These are phyloP conservation scores for Polydrusus pterygomalis DNA, from an alignment of 2,888 invertebrate species.

Conservation along the genomic window DNA sequence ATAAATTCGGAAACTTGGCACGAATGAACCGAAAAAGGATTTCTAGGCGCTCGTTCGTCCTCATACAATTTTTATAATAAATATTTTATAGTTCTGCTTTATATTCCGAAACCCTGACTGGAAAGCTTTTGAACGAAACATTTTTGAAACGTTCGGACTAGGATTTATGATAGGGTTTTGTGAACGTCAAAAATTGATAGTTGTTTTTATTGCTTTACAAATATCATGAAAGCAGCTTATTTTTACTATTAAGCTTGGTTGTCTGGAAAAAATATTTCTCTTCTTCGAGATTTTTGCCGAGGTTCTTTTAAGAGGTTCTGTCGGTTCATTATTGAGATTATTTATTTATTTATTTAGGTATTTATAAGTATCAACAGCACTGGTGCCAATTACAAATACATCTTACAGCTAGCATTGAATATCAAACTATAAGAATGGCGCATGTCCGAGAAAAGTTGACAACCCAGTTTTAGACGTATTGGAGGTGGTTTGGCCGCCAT, in stretches of 20 bases:
- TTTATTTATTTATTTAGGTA: no score
- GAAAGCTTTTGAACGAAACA: constrained; percentile 38
- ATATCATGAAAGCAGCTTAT: not conserved
- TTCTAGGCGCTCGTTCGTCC: constrained; percentile 31
- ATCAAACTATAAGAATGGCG: no score
- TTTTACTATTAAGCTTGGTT: not conserved
- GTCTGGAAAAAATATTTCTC: no score
- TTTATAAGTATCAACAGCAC: no score
- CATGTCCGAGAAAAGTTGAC: no score
- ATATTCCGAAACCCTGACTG: constrained; percentile 31
- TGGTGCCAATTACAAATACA: no score
- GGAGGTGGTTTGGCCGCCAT: no score
- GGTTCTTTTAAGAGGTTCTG: no score
- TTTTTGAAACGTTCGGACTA: constrained; percentile 25
- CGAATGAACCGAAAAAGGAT: constrained; percentile 37
- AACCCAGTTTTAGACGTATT: no score
- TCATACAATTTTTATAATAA: constrained; percentile 43
- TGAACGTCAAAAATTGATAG: constrained; percentile 18
- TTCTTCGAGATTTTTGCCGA: no score
- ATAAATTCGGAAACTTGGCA: constrained; percentile 32
- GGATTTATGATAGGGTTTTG: constrained; percentile 24
- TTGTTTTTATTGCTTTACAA: not conserved
- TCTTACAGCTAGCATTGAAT: no score
- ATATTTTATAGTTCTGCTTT: constrained; percentile 42
- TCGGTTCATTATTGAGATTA: no score